Percentiles rank a stretch among this genome's conserved stretches.
phyloP scores from a whole-genome alignment of 2,797 vertebrate genomes.

The Moxostoma hubbsi region DNA sequence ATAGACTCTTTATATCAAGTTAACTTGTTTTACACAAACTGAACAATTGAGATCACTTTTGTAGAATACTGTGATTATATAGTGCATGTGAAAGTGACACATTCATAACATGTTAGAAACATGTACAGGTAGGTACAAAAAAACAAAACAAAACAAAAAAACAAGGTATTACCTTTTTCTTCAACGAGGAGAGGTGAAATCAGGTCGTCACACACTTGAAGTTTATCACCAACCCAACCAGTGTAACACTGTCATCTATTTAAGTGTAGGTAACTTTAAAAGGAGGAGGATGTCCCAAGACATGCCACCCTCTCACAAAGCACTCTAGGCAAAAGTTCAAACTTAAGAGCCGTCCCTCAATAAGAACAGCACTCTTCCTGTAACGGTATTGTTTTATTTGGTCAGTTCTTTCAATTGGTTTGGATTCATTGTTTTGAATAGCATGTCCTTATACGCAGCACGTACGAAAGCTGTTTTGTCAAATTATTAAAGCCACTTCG shows the following conservation, averaged over 20 bases:
- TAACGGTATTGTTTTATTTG: background rate
- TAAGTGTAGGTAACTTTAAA: constrained; percentile 9
- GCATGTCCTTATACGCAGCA: background rate
- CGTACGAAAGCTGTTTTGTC: background rate
- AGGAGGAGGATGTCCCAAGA: constrained; percentile 29
- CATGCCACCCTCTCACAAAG: constrained; percentile 5
- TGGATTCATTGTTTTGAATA: background rate
- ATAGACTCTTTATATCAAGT: too few species aligned
- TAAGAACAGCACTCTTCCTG: background rate
- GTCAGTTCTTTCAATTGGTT: background rate
- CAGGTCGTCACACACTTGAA: background rate
- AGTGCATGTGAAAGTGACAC: background rate
- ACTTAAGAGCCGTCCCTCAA: too few species aligned
- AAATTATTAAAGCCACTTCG: background rate
- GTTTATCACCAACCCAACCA: background rate
- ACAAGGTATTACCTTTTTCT: constrained; percentile 13
- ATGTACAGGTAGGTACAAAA: background rate
- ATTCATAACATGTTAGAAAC: background rate
- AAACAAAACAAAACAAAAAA: too few species aligned
- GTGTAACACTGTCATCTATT: background rate
- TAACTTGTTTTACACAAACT: background rate
- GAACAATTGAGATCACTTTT: background rate
- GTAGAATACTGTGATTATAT: background rate
- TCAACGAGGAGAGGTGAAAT: background rate
- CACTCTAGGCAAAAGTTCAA: background rate